phyloP scores from a whole-genome alignment of 35 echinoderm and acorn worm species.

The Holothuria glaberrima region DNA sequence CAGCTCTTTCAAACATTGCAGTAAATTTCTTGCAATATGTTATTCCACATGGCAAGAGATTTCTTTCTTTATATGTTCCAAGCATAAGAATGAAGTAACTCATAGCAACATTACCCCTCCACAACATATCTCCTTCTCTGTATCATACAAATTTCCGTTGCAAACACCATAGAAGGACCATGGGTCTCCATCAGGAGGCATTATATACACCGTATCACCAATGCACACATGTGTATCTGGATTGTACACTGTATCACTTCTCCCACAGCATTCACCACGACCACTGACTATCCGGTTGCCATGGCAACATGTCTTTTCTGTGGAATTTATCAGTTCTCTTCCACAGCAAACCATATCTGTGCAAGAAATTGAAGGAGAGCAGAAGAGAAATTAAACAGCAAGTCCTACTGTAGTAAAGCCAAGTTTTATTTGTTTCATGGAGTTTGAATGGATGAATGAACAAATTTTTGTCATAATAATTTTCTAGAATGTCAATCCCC shows the following conservation, averaged over 20 bases:
- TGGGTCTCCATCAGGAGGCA: background rate
- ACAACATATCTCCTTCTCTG: background rate
- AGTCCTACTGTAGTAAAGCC: no score
- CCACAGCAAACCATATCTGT: background rate
- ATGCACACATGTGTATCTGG: background rate
- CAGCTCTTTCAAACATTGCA: no score
- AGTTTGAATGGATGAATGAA: no score
- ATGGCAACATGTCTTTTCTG: background rate
- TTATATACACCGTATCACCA: background rate
- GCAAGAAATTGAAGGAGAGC: no score
- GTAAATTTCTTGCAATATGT: no score
- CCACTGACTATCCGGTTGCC: background rate
- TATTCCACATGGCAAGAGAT: no score
- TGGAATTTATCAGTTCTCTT: background rate
- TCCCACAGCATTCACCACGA: background rate
- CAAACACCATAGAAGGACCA: background rate
- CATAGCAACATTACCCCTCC: background rate
- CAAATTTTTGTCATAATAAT: no score
- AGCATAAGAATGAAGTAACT: no score
- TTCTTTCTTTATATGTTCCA: no score
- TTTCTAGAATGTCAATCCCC: no score
- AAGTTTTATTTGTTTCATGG: no score
- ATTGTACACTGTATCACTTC: background rate
- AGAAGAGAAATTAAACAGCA: no score
- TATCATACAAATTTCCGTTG: background rate